These are phyloP conservation scores for Ommatoiulus sabulosus DNA, from an alignment of 2,888 invertebrate genomes.

Conservation along the genomic window DNA sequence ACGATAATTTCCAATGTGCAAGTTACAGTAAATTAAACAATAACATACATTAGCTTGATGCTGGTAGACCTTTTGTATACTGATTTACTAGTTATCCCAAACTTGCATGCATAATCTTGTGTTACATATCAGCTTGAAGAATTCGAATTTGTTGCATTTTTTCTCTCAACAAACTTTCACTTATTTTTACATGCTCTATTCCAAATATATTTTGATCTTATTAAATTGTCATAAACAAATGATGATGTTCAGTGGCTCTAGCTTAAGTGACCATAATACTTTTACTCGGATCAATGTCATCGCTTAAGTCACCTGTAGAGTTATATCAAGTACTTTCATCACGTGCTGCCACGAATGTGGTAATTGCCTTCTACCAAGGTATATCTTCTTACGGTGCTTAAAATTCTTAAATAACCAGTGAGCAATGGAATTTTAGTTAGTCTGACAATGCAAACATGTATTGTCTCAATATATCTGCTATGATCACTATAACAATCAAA, in stretches of 20 bases:
- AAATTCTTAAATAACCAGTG: background rate
- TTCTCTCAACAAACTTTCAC: background rate
- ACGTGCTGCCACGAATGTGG: background rate
- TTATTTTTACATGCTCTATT: background rate
- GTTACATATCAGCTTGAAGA: slow-evolving; percentile 14
- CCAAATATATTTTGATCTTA: slow-evolving; percentile 29
- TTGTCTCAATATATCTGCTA: background rate
- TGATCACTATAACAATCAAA: slow-evolving; percentile 9
- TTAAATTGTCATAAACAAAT: background rate
- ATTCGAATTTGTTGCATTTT: background rate
- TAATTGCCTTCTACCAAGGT: background rate
- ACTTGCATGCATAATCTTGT: slow-evolving; percentile 9
- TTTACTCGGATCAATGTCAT: background rate
- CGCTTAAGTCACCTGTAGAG: background rate
- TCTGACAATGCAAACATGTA: background rate
- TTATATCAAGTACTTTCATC: background rate
- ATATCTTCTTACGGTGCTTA: slow-evolving; percentile 25
- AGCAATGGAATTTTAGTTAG: background rate
- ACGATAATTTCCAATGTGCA: background rate
- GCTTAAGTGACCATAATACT: background rate
- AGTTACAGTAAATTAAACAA: background rate
- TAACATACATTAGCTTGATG: background rate
- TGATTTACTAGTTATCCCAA: background rate
- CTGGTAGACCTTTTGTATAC: background rate
- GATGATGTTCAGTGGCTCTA: background rate